phyloP scores from a whole-genome alignment of 2,888 invertebrate species.

The Calliopum simillimum region DNA sequence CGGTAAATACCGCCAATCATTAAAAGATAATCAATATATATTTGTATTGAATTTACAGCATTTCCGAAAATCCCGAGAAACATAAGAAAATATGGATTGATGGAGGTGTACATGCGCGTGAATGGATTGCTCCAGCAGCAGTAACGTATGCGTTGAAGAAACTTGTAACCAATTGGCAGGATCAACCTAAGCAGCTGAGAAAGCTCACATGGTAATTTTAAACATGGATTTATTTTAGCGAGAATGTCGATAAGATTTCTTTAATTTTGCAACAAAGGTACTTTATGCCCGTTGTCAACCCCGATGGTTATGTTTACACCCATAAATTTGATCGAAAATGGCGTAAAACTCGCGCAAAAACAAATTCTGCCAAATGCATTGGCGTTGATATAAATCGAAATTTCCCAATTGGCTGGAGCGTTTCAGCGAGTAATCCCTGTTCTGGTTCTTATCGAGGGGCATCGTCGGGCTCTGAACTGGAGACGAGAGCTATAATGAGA shows the following conservation, averaged over 20 bases:
- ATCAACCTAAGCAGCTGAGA: too few relatives aligned
- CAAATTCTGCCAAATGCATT: constrained; percentile 67
- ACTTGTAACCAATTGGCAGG: constrained; percentile 68
- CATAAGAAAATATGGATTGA: constrained; percentile 63
- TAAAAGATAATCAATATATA: too few relatives aligned
- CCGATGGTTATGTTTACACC: constrained; percentile 80
- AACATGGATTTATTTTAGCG: too few relatives aligned
- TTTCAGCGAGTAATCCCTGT: constrained; percentile 73
- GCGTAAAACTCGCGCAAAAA: constrained; percentile 73
- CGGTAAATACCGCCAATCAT: too few relatives aligned
- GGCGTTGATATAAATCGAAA: constrained; percentile 85
- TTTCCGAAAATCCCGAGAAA: too few relatives aligned
- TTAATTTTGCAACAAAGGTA: constrained; percentile 68
- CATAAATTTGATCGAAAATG: constrained; percentile 72
- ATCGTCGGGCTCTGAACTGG: constrained; percentile 77
- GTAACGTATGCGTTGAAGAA: constrained; percentile 74
- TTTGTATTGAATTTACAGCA: too few relatives aligned
- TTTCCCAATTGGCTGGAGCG: constrained; percentile 78
- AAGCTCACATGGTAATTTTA: too few relatives aligned
- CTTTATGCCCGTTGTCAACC: constrained; percentile 79
- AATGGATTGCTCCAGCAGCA: constrained; percentile 79
- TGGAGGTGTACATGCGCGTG: constrained; percentile 78
- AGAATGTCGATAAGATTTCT: too few relatives aligned
- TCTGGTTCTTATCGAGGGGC: constrained; percentile 76
- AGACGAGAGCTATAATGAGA: constrained; percentile 70